A percentile compares a stretch with the other conserved stretches of the same genome.
Evolutionary conservation across 2,113 vertebrate species (phyloP).

Genomic region (Aptenodytes patagonicus): DNA sequence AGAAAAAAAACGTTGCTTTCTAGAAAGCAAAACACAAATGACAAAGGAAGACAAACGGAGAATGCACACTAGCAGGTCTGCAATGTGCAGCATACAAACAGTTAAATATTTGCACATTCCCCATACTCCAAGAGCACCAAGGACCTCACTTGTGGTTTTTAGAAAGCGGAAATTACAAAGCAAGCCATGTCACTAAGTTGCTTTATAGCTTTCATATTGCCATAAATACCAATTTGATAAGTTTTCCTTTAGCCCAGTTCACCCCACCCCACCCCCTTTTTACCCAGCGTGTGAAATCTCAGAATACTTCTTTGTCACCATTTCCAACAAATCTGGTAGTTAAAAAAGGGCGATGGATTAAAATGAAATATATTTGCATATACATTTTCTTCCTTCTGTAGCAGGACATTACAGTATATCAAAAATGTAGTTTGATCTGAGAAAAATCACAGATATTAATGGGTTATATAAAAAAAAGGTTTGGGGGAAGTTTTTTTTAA

Average conservation of each 20-base stretch:
- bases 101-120: constrained; percentile 96
- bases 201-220: constrained; percentile 67
- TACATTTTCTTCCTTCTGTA: constrained; percentile 4
- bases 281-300: constrained; percentile 40
- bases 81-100: constrained; percentile 83
- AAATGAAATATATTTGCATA: constrained; percentile 63
- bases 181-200: constrained; percentile 66
- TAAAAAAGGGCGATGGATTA: not conserved
- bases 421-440: constrained; percentile 50
- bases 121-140: constrained; percentile 80
- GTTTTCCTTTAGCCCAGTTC: constrained; percentile 35
- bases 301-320: constrained; percentile 53
- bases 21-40: constrained; percentile 78
- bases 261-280: not conserved
- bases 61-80: constrained; percentile 78
- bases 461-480: constrained; percentile 19
- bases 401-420: constrained; percentile 7
- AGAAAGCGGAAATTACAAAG: constrained; percentile 75
- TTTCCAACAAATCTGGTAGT: constrained; percentile 49
- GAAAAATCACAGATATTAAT: constrained; percentile 58
- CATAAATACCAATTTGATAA: constrained; percentile 57
- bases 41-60: constrained; percentile 81
- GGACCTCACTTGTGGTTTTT: constrained; percentile 81
- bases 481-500: not conserved
- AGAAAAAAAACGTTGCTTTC: constrained; percentile 69